Percentiles rank a stretch among this genome's conserved stretches.
Evolutionary conservation across 92 coral and sea anemone species (phyloP).

Genomic region (Zoanthus gigantus): DNA sequence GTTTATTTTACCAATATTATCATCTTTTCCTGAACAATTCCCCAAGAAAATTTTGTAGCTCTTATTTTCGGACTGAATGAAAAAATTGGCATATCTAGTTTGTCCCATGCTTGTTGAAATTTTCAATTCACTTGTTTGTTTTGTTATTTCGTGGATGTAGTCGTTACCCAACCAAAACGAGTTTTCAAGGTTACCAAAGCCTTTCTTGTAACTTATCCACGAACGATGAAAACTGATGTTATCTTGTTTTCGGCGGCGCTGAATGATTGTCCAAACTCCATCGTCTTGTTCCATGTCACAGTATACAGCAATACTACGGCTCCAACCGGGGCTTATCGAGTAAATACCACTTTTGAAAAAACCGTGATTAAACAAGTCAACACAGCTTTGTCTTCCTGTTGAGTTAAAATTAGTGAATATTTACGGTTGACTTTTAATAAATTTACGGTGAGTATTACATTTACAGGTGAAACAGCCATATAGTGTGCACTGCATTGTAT

Average conservation of each 20-base stretch:
- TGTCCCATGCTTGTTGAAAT: conserved; percentile 22
- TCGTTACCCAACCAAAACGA: conserved; percentile 67
- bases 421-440: not conserved
- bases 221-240: not conserved
- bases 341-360: conserved; percentile 45
- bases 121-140: conserved; percentile 47
- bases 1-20: too few relatives aligned
- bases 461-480: too few relatives aligned
- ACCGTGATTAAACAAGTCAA: conserved; percentile 44
- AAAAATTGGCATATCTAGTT: conserved; percentile 46
- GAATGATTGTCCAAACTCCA: conserved; percentile 81
- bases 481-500: too few relatives aligned
- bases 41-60: conserved; percentile 8
- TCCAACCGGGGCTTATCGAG: conserved; percentile 43
- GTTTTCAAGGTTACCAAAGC: conserved; percentile 58
- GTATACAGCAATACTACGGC: conserved; percentile 52
- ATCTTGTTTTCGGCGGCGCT: conserved; percentile 16
- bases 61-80: conserved; percentile 6
- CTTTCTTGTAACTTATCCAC: conserved; percentile 45
- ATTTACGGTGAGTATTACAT: too few relatives aligned
- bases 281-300: conserved; percentile 79
- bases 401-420: not conserved
- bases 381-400: conserved; percentile 30
- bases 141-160: conserved; percentile 48
- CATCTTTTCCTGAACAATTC: conserved; percentile 43